Evolutionary conservation across 2,888 invertebrate genomes (phyloP).

Genomic region (Melanostoma mellinum): DNA sequence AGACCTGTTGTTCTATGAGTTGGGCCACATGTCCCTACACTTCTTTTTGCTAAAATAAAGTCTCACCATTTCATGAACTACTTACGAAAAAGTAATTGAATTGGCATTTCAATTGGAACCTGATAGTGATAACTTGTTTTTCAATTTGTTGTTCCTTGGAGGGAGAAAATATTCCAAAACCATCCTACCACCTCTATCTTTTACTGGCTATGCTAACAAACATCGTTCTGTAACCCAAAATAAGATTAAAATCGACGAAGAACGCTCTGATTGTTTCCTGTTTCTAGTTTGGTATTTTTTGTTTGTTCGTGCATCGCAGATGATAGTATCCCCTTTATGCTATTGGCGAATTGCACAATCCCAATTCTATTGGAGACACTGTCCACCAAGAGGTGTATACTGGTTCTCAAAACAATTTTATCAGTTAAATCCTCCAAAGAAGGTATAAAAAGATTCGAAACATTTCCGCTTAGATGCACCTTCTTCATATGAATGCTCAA

Average conservation of each 20-base stretch:
- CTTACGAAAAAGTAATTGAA: too few relatives aligned
- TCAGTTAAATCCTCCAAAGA: constrained; percentile 50
- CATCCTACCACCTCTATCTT: too few relatives aligned
- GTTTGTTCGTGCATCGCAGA: constrained; percentile 58
- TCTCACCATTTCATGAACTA: too few relatives aligned
- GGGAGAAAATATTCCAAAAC: constrained; percentile 47
- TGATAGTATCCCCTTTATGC: constrained; percentile 43
- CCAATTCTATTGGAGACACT: constrained; percentile 47
- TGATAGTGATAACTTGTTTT: neutral
- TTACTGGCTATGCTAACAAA: too few relatives aligned
- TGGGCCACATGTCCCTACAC: too few relatives aligned
- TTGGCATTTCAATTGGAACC: too few relatives aligned
- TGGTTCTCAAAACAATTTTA: constrained; percentile 59
- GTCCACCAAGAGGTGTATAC: constrained; percentile 19
- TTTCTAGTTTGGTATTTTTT: constrained; percentile 49
- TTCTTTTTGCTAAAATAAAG: too few relatives aligned
- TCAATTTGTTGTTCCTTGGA: constrained; percentile 58
- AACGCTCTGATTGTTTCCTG: constrained; percentile 66
- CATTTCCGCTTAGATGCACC: constrained; percentile 69
- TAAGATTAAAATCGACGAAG: constrained; percentile 57
- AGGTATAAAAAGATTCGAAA: constrained; percentile 56
- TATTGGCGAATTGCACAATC: neutral
- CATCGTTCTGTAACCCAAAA: constrained; percentile 16
- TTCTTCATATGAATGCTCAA: constrained; percentile 49
- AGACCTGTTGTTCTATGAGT: too few relatives aligned